Conservation (phyloP, 2,888 invertebrate genomes). For the Thera britannica region DNA sequence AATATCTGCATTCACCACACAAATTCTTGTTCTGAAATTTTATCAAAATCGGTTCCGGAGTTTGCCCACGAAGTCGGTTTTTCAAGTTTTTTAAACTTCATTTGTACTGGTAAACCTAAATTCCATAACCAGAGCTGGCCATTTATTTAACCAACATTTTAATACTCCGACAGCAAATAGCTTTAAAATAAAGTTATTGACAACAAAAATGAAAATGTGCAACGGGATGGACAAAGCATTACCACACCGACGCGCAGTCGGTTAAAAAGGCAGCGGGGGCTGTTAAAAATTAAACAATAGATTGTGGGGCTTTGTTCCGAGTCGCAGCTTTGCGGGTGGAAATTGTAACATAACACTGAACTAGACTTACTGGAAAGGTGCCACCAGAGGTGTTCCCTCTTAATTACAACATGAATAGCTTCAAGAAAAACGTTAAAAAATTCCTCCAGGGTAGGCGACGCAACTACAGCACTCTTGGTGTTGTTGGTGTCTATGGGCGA, state of each 20-base stretch:
- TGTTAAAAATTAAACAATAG: slow-evolving; percentile 64
- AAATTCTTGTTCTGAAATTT: no score
- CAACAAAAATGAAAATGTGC: slow-evolving; percentile 21
- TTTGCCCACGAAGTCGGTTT: no score
- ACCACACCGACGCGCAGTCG: slow-evolving; percentile 28
- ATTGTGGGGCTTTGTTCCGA: slow-evolving; percentile 56
- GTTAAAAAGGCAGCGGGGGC: slow-evolving; percentile 50
- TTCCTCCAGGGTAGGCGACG: no score
- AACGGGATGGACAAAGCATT: slow-evolving; percentile 41
- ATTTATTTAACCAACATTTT: neutral
- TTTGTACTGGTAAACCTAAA: no score
- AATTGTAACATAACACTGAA: slow-evolving; percentile 46
- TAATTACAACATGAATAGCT: no score
- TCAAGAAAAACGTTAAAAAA: no score
- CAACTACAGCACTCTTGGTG: no score
- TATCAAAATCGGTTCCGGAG: no score
- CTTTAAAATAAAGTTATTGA: slow-evolving; percentile 21
- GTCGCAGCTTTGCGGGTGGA: slow-evolving; percentile 45
- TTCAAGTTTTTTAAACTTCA: no score
- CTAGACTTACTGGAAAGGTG: slow-evolving; percentile 36
- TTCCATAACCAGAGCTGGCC: neutral
- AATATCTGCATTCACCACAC: no score
- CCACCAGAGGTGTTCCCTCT: no score
- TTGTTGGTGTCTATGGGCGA: no score
- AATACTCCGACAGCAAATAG: neutral